Evolutionary conservation across 2,888 invertebrate genomes (phyloP).

Genomic region (Hydrotaea diabolus): DNA sequence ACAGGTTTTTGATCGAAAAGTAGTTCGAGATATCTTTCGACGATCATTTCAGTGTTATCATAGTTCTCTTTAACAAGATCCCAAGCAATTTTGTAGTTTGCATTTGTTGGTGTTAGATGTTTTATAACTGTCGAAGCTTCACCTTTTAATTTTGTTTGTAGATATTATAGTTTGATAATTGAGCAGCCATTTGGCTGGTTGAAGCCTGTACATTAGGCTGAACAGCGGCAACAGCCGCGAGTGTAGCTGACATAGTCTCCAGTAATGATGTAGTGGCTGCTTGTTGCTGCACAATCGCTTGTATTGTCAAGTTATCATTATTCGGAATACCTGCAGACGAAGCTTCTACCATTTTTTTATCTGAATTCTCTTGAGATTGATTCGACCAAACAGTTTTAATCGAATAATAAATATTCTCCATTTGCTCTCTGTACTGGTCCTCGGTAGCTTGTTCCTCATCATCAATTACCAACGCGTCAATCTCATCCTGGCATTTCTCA

Average conservation of each 20-base stretch:
- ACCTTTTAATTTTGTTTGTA: slow-evolving; percentile 56
- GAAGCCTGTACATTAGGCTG: neutral
- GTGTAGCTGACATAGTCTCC: neutral
- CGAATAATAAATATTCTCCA: neutral
- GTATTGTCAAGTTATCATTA: neutral
- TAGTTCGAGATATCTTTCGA: slow-evolving; percentile 49
- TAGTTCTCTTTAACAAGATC: slow-evolving; percentile 56
- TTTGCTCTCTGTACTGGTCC: neutral
- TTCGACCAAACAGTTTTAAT: neutral
- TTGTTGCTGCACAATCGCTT: neutral
- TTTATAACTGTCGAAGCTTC: slow-evolving; percentile 59
- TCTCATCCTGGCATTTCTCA: neutral
- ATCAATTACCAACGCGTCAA: neutral
- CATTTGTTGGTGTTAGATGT: slow-evolving; percentile 58
- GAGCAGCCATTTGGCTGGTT: neutral
- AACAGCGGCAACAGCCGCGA: neutral
- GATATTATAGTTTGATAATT: slow-evolving; percentile 50
- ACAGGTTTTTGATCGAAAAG: slow-evolving; percentile 47
- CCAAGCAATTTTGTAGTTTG: slow-evolving; percentile 61
- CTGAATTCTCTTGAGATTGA: neutral
- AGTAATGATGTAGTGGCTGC: neutral
- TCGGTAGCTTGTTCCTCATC: neutral
- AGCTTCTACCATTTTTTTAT: neutral
- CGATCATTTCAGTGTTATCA: slow-evolving; percentile 55
- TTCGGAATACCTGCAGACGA: neutral